phyloP scores from a whole-genome alignment of 1,140 invertebrate species.

The Brachionus koreanus region DNA sequence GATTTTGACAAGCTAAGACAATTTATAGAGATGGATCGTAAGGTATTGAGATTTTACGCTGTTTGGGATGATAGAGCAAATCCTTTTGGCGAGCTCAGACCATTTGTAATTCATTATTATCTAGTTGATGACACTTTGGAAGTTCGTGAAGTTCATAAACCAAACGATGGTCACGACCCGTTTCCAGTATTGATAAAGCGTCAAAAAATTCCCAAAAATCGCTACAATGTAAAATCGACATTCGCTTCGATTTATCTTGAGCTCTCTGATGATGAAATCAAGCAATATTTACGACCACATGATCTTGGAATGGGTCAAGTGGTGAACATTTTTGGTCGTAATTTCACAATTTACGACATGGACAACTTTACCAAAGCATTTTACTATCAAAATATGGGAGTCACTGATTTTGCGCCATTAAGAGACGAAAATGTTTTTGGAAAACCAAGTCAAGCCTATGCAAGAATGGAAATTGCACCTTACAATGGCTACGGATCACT shows the following conservation, averaged over 20 bases:
- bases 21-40: slow-evolving; percentile 59
- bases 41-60: slow-evolving; percentile 68
- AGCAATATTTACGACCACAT: slow-evolving; percentile 69
- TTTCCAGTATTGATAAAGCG: slow-evolving; percentile 69
- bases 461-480: slow-evolving; percentile 66
- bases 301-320: slow-evolving; percentile 75
- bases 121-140: slow-evolving; percentile 74
- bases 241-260: slow-evolving; percentile 62
- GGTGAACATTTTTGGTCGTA: slow-evolving; percentile 73
- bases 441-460: slow-evolving; percentile 47
- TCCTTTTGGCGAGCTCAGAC: slow-evolving; percentile 66
- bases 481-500: slow-evolving; percentile 82
- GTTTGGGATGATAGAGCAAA: slow-evolving; percentile 72
- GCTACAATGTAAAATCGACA: slow-evolving; percentile 66
- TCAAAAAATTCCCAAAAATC: slow-evolving; percentile 73
- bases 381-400: slow-evolving; percentile 66
- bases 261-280: slow-evolving; percentile 66
- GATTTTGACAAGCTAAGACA: slow-evolving; percentile 58
- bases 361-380: slow-evolving; percentile 75
- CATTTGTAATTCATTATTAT: slow-evolving; percentile 66
- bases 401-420: slow-evolving; percentile 57
- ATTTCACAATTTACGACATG: slow-evolving; percentile 73
- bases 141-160: slow-evolving; percentile 68
- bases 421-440: slow-evolving; percentile 47
- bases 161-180: slow-evolving; percentile 70